Evolutionary conservation across 2,113 vertebrate species (phyloP).

Genomic region (Passer domesticus): DNA sequence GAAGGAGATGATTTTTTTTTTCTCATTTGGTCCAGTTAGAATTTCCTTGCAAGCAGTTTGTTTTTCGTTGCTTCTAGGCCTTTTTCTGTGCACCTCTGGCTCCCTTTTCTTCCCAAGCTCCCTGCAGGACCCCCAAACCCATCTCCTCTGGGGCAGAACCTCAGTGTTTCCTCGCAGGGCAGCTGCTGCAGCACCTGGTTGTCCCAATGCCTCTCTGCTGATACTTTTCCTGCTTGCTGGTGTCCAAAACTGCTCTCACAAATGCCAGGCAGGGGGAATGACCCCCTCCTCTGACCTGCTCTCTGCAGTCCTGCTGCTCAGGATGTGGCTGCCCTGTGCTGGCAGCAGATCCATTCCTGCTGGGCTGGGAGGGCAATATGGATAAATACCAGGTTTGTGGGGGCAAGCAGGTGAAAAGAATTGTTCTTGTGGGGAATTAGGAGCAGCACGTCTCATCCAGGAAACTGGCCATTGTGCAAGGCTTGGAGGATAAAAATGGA

Average conservation of each 20-base stretch:
- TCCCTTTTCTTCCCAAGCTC: neutral
- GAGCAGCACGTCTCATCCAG: neutral
- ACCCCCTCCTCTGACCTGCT: neutral
- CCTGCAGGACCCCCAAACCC: neutral
- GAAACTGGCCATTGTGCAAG: neutral
- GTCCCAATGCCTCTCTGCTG: neutral
- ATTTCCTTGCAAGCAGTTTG: neutral
- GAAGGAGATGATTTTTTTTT: neutral
- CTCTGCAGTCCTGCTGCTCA: neutral
- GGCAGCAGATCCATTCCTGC: neutral
- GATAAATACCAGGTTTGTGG: neutral
- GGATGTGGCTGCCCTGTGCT: neutral
- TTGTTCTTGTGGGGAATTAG: neutral
- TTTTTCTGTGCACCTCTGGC: neutral
- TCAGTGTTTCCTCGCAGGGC: neutral
- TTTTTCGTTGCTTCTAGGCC: neutral
- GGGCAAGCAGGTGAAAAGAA: neutral
- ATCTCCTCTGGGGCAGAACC: neutral
- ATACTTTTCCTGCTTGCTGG: neutral
- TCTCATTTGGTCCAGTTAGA: neutral
- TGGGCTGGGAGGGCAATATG: neutral
- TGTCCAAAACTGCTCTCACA: neutral
- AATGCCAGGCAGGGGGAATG: neutral
- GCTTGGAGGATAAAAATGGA: neutral
- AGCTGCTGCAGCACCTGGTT: neutral